A percentile compares a stretch with the other conserved stretches of the same genome.
Conservation (phyloP, 1,140 invertebrate species). For the Mycetomoellerius zeteki region DNA sequence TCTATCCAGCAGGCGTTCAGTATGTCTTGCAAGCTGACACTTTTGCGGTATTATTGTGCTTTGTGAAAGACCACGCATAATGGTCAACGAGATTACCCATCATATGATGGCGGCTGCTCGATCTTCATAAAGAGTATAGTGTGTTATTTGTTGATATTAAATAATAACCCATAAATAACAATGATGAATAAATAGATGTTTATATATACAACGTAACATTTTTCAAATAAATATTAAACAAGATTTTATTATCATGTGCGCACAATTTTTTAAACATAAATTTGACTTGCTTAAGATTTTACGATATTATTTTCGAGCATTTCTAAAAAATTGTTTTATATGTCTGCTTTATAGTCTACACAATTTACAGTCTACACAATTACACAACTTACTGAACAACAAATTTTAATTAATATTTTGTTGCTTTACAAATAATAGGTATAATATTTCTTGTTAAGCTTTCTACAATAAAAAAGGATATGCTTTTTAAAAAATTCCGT, state of each 20-base stretch:
- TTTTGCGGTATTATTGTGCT: constrained; percentile 56
- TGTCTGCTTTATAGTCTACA: too few species aligned
- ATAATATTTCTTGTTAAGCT: too few species aligned
- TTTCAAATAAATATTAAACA: not conserved
- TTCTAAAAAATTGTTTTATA: not conserved
- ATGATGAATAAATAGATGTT: not conserved
- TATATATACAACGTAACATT: not conserved
- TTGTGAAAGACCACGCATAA: constrained; percentile 55
- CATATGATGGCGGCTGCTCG: constrained; percentile 21
- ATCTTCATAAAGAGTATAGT: constrained; percentile 25
- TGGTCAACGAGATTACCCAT: constrained; percentile 42
- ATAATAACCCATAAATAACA: constrained; percentile 42
- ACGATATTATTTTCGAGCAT: not conserved
- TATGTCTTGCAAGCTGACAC: constrained; percentile 56
- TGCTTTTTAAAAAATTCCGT: too few species aligned
- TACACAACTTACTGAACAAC: too few species aligned
- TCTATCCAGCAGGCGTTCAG: constrained; percentile 61
- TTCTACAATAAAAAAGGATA: too few species aligned
- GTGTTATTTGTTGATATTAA: constrained; percentile 26
- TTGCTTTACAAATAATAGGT: too few species aligned
- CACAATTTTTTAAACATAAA: not conserved
- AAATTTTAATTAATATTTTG: too few species aligned
- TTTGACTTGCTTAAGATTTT: not conserved
- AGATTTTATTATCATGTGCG: not conserved
- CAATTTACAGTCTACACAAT: too few species aligned